phyloP scores from a whole-genome alignment of 2,888 invertebrate species.

The Patella depressa region DNA sequence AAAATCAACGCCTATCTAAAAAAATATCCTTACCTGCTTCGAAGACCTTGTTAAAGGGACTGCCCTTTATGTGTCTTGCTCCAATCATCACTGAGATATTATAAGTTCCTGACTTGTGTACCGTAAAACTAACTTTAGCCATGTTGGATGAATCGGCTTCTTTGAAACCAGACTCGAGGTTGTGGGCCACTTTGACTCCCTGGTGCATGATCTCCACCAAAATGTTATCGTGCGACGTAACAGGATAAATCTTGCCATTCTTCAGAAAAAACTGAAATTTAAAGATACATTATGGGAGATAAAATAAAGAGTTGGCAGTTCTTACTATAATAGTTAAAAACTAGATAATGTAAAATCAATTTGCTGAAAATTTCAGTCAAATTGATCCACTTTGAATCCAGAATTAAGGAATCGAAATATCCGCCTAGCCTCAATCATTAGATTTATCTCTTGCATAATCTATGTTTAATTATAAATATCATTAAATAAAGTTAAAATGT shows the following conservation, averaged over 20 bases:
- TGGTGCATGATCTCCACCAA: slow-evolving; percentile 89
- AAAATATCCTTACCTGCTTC: slow-evolving; percentile 76
- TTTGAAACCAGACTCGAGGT: slow-evolving; percentile 87
- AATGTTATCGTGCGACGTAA: slow-evolving; percentile 88
- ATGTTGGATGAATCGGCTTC: slow-evolving; percentile 89
- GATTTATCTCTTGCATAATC: too few species aligned
- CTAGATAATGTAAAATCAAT: too few species aligned
- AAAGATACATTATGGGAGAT: neutral
- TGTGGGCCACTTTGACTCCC: slow-evolving; percentile 84
- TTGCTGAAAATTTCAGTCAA: too few species aligned
- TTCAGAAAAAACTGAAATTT: slow-evolving; percentile 62
- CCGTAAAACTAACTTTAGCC: slow-evolving; percentile 91
- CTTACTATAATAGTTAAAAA: too few species aligned
- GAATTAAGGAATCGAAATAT: too few species aligned
- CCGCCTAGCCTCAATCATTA: too few species aligned
- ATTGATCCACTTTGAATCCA: too few species aligned
- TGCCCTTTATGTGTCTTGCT: slow-evolving; percentile 83
- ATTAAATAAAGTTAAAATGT: too few species aligned
- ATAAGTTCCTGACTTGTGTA: slow-evolving; percentile 91
- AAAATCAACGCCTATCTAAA: too few species aligned
- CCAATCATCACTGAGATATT: slow-evolving; percentile 87
- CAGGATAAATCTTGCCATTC: slow-evolving; percentile 93
- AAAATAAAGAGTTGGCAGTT: too few species aligned
- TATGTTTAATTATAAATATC: too few species aligned
- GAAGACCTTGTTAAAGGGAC: slow-evolving; percentile 88